phyloP scores from a whole-genome alignment of 1,140 invertebrate genomes.

The Helicorthomorpha holstii region DNA sequence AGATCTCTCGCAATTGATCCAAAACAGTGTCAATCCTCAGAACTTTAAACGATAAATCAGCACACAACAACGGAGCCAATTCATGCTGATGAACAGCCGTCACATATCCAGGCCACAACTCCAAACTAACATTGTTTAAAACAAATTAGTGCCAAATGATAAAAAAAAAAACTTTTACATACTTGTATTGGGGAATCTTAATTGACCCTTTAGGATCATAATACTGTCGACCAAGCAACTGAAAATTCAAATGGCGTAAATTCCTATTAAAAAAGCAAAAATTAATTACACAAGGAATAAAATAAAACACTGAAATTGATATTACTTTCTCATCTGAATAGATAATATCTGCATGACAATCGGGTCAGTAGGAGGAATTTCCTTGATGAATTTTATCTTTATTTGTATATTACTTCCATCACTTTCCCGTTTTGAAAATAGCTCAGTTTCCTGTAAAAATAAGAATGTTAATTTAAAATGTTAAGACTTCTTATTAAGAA shows the following conservation, averaged over 20 bases:
- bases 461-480: no score
- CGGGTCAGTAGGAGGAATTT: slow-evolving; percentile 2
- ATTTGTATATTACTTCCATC: no score
- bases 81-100: slow-evolving; percentile 66
- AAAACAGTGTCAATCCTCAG: slow-evolving; percentile 30
- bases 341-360: slow-evolving; percentile 4
- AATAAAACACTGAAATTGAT: no score
- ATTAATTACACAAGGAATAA: no score
- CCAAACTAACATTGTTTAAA: no score
- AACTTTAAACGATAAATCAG: slow-evolving; percentile 58
- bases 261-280: no score
- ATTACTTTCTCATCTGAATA: slow-evolving; percentile 6
- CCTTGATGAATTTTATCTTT: no score
- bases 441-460: no score
- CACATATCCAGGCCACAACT: slow-evolving; percentile 29
- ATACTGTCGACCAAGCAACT: slow-evolving; percentile 23
- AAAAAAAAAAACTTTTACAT: slow-evolving; percentile 11
- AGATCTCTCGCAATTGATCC: slow-evolving; percentile 7
- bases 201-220: slow-evolving; percentile 18
- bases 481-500: no score
- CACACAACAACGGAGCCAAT: slow-evolving; percentile 43
- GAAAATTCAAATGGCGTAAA: slow-evolving; percentile 11
- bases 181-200: slow-evolving; percentile 21
- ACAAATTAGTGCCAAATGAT: neutral
- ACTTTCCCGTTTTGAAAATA: no score